These are phyloP conservation scores for Polietes domitor DNA, from an alignment of 2,888 invertebrate species.

Conservation along the genomic window DNA sequence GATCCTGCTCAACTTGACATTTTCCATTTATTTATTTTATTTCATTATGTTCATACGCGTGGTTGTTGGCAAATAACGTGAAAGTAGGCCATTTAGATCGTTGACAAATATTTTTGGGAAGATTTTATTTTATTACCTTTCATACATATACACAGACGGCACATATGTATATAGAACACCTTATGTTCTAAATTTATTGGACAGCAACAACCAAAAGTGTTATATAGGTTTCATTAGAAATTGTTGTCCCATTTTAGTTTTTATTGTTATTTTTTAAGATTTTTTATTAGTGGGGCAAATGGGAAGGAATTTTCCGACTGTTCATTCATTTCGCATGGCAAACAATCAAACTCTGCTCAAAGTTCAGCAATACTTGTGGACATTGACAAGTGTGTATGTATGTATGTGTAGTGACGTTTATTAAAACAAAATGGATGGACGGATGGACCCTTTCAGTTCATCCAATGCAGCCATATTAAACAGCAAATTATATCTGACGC, in stretches of 20 bases:
- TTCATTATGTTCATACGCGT: background rate
- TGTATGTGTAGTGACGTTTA: too few species aligned
- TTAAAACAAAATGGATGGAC: too few species aligned
- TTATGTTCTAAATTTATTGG: background rate
- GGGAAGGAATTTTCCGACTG: slow-evolving; percentile 9
- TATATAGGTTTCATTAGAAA: slow-evolving; percentile 3
- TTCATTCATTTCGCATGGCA: background rate
- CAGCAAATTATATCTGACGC: too few species aligned
- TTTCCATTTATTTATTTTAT: too few species aligned
- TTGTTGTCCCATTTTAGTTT: background rate
- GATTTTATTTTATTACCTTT: slow-evolving; percentile 5
- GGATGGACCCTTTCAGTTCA: too few species aligned
- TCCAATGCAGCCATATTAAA: too few species aligned
- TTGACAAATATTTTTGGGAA: slow-evolving; percentile 8
- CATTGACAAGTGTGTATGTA: background rate
- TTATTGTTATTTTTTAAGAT: background rate
- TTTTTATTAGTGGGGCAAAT: slow-evolving; percentile 2
- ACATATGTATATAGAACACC: background rate
- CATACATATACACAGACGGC: background rate
- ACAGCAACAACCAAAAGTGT: background rate
- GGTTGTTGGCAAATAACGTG: background rate
- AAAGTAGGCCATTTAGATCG: slow-evolving; percentile 13
- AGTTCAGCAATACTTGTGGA: background rate
- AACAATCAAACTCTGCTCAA: background rate
- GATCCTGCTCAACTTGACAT: too few species aligned